Conservation (phyloP, 2,888 invertebrate genomes). For the Tetheella fluctuosa region DNA sequence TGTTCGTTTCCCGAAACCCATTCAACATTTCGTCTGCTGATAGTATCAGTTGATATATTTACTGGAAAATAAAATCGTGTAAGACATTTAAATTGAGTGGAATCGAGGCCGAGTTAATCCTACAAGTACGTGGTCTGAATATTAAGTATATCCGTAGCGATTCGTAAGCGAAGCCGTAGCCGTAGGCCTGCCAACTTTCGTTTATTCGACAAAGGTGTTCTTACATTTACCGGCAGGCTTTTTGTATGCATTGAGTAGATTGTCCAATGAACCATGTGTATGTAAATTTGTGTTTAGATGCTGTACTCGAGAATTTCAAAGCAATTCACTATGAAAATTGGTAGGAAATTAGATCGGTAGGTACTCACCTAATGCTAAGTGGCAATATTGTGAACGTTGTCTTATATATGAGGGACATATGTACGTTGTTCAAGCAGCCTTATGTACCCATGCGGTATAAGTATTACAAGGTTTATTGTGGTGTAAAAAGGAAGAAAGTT, state of each 20-base stretch:
- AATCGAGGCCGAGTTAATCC: conserved; percentile 57
- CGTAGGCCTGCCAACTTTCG: conserved; percentile 34
- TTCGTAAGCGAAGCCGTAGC: conserved; percentile 26
- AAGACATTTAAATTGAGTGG: conserved; percentile 56
- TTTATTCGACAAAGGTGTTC: conserved; percentile 46
- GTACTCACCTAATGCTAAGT: background rate
- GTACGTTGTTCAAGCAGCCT: background rate
- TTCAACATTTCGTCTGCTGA: conserved; percentile 25
- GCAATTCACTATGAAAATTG: background rate
- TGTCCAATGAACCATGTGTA: conserved; percentile 39
- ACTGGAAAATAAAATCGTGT: conserved; percentile 52
- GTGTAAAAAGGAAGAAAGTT: conserved; percentile 8
- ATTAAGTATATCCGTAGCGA: conserved; percentile 33
- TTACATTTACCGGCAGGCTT: conserved; percentile 33
- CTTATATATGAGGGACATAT: background rate
- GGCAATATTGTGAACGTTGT: background rate
- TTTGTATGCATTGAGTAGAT: conserved; percentile 52
- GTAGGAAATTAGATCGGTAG: background rate
- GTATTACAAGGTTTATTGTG: background rate
- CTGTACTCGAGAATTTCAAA: background rate
- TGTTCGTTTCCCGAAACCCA: conserved; percentile 12
- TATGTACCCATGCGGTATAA: background rate
- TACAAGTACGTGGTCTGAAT: conserved; percentile 51
- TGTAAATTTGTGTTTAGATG: conserved; percentile 17
- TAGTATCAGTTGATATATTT: conserved; percentile 35